Percentiles rank a stretch among this genome's conserved stretches.
Evolutionary conservation across 2,888 invertebrate species (phyloP).

Genomic region (Gibbula magus): DNA sequence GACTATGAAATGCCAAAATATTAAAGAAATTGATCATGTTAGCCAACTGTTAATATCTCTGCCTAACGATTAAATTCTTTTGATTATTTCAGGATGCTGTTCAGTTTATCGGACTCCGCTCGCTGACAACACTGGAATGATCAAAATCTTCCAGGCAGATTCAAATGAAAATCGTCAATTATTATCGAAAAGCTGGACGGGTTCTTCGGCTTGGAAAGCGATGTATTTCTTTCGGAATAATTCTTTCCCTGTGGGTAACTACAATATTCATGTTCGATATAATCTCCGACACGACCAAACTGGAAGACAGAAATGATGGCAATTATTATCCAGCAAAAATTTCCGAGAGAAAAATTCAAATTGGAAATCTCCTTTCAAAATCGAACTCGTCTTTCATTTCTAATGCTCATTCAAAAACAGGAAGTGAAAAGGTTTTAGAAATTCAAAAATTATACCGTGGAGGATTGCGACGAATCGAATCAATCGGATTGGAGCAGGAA

Average conservation of each 20-base stretch:
- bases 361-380: neutral
- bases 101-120: too few species aligned
- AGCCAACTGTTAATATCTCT: too few species aligned
- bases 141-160: neutral
- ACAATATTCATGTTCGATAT: conserved; percentile 17
- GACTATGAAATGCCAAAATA: too few species aligned
- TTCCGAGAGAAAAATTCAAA: neutral
- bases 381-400: neutral
- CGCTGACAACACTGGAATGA: neutral
- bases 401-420: neutral
- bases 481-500: conserved; percentile 11
- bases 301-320: neutral
- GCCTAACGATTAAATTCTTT: too few species aligned
- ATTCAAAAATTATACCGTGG: conserved; percentile 19
- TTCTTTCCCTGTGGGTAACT: conserved; percentile 19
- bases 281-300: neutral
- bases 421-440: neutral
- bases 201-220: conserved; percentile 10
- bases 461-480: conserved; percentile 19
- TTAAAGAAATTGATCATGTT: too few species aligned
- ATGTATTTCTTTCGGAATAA: conserved; percentile 12
- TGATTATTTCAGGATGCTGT: too few species aligned
- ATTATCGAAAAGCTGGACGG: conserved; percentile 1
- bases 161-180: conserved; percentile 25
- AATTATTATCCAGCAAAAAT: neutral